These are phyloP conservation scores for Orussus abietinus DNA, from an alignment of 1,140 invertebrate genomes.

Conservation along the genomic window DNA sequence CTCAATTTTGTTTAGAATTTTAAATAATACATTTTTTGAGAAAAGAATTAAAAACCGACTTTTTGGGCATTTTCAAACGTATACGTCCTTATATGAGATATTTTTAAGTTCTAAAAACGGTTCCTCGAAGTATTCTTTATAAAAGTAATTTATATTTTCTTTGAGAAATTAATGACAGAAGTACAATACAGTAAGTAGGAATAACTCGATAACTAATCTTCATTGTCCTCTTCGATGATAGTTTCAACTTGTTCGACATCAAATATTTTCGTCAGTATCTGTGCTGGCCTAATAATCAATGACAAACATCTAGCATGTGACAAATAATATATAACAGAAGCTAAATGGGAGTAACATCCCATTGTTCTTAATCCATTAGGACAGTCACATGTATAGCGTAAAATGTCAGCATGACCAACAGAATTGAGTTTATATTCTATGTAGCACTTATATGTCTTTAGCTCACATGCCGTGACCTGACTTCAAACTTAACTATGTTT, in stretches of 20 bases:
- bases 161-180: no score
- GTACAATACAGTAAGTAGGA: no score
- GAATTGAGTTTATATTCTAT: conserved; percentile 14
- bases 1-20: no score
- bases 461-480: conserved; percentile 18
- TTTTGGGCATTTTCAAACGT: no score
- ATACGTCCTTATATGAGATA: no score
- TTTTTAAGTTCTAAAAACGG: no score
- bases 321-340: conserved; percentile 19
- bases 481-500: conserved; percentile 16
- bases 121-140: no score
- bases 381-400: conserved; percentile 18
- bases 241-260: background rate
- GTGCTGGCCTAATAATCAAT: conserved; percentile 11
- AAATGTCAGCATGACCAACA: conserved; percentile 5
- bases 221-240: conserved; percentile 13
- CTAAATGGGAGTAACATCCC: conserved; percentile 18
- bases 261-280: conserved; percentile 7
- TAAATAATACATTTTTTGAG: no score
- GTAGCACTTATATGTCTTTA: conserved; percentile 16
- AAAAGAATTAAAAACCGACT: no score
- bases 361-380: conserved; percentile 18
- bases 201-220: conserved; percentile 15
- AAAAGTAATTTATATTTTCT: no score
- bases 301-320: conserved; percentile 15